phyloP scores from a whole-genome alignment of 2,888 invertebrate species.

The Keiferia lycopersicella region DNA sequence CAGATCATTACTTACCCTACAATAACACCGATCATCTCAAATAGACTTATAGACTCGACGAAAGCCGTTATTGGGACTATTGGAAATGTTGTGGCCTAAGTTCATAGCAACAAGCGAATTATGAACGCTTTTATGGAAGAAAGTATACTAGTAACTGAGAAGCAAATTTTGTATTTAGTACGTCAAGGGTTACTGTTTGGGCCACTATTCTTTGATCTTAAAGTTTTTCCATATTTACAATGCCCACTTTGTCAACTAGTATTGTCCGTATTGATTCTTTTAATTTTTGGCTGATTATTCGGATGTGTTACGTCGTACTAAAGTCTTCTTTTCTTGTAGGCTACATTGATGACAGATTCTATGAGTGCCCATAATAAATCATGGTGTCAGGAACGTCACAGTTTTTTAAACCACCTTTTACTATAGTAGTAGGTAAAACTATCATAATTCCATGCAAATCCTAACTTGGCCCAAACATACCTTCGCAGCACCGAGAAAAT shows the following conservation, averaged over 20 bases:
- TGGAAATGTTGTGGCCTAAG: constrained; percentile 22
- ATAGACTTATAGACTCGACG: constrained; percentile 48
- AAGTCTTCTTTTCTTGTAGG: too few relatives aligned
- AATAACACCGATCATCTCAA: constrained; percentile 63
- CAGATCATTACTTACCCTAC: constrained; percentile 57
- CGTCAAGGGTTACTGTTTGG: neutral
- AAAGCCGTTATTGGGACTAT: constrained; percentile 53
- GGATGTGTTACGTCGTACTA: too few relatives aligned
- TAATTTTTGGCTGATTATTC: too few relatives aligned
- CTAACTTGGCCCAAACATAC: constrained; percentile 41
- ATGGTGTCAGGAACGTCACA: too few relatives aligned
- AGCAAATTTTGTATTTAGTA: neutral
- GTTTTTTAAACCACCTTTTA: too few relatives aligned
- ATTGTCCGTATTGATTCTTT: too few relatives aligned
- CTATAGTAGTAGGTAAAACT: too few relatives aligned
- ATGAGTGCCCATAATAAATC: too few relatives aligned
- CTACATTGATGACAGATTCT: too few relatives aligned
- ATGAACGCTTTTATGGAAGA: neutral
- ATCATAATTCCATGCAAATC: neutral
- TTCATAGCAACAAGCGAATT: neutral
- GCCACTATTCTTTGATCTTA: neutral
- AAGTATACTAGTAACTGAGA: neutral
- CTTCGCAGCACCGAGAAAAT: constrained; percentile 41
- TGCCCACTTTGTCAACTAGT: too few relatives aligned
- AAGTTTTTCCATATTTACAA: too few relatives aligned